Percentiles rank a stretch among this genome's conserved stretches.
Conservation (phyloP, 2,797 vertebrate genomes). For the Pseudochromis fuscus region DNA sequence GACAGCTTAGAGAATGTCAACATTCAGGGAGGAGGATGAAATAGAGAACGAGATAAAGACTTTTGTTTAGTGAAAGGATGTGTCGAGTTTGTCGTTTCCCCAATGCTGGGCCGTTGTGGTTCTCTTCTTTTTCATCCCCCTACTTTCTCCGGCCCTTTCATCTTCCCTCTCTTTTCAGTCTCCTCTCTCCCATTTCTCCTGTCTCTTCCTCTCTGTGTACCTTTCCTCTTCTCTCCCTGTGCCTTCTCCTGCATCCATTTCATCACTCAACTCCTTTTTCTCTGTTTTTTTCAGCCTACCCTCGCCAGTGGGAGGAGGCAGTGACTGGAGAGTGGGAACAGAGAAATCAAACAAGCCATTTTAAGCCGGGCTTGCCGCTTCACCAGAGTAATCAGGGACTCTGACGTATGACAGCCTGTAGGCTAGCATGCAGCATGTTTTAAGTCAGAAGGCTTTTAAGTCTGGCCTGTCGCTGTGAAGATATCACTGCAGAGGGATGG, state of each 20-base stretch:
- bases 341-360: slow-evolving; percentile 67
- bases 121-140: slow-evolving; percentile 45
- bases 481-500: slow-evolving; percentile 90
- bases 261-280: slow-evolving; percentile 38
- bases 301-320: slow-evolving; percentile 49
- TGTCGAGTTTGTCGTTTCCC: slow-evolving; percentile 58
- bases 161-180: slow-evolving; percentile 49
- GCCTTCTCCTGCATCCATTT: slow-evolving; percentile 56
- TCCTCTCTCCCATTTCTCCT: slow-evolving; percentile 34
- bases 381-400: slow-evolving; percentile 50
- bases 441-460: slow-evolving; percentile 66
- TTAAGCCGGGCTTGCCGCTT: slow-evolving; percentile 65
- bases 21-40: slow-evolving; percentile 63
- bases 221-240: slow-evolving; percentile 41
- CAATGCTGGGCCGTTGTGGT: slow-evolving; percentile 23
- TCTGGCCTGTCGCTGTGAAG: slow-evolving; percentile 85
- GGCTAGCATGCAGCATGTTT: slow-evolving; percentile 50
- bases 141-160: slow-evolving; percentile 60
- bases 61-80: slow-evolving; percentile 68
- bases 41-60: slow-evolving; percentile 48
- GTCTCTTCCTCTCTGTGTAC: slow-evolving; percentile 52
- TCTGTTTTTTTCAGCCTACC: slow-evolving; percentile 34
- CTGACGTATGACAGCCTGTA: slow-evolving; percentile 53
- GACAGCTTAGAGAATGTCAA: slow-evolving; percentile 75
- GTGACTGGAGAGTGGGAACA: slow-evolving; percentile 46